Conservation (phyloP, 1,140 invertebrate genomes). For the Samia ricini region DNA sequence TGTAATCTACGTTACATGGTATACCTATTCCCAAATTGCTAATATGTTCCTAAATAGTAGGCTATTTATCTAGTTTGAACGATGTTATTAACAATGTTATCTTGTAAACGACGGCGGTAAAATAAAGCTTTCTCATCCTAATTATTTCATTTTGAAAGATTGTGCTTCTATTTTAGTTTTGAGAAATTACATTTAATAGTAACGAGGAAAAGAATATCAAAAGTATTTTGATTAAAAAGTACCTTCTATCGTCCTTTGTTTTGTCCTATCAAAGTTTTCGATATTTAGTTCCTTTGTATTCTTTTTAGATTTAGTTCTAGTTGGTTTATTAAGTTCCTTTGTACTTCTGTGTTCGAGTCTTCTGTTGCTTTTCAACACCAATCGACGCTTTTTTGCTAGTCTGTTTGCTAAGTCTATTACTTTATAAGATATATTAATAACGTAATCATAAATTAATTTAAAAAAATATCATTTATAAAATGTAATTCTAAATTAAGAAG, state of each 20-base stretch:
- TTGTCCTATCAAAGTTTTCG: not conserved
- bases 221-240: not conserved
- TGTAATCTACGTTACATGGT: too few relatives aligned
- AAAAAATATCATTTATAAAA: not conserved
- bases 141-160: too few relatives aligned
- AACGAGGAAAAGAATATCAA: too few relatives aligned
- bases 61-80: too few relatives aligned
- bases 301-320: not conserved
- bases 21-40: too few relatives aligned
- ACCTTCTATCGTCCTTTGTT: not conserved
- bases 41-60: too few relatives aligned
- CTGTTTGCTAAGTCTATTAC: slow-evolving; percentile 30
- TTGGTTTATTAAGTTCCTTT: not conserved
- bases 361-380: slow-evolving; percentile 24
- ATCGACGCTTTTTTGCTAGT: slow-evolving; percentile 36
- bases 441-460: not conserved
- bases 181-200: too few relatives aligned
- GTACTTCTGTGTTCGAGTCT: not conserved
- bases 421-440: not conserved
- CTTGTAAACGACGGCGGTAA: too few relatives aligned
- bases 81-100: too few relatives aligned
- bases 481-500: too few relatives aligned
- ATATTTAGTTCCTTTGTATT: not conserved
- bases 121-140: too few relatives aligned
- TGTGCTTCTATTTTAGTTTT: too few relatives aligned